Percentiles rank a stretch among this genome's conserved stretches.
These are phyloP conservation scores for Aegotheles bennettii DNA, from an alignment of 2,113 vertebrate species.

Conservation along the genomic window DNA sequence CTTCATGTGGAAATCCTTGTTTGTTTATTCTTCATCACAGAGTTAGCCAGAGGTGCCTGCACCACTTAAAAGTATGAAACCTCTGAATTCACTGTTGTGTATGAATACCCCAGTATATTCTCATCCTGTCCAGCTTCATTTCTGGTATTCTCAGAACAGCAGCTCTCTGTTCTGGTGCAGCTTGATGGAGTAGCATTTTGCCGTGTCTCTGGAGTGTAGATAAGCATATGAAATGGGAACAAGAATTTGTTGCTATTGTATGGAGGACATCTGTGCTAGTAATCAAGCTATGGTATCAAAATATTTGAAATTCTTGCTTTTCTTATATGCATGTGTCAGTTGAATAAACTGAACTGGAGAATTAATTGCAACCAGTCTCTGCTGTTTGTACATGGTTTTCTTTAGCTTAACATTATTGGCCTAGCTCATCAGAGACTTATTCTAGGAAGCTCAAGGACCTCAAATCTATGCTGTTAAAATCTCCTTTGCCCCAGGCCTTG, in stretches of 20 bases:
- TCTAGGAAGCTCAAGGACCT: constrained; percentile 42
- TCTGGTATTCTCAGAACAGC: background rate
- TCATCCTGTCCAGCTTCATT: background rate
- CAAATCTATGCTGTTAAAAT: constrained; percentile 37
- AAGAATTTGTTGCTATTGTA: constrained; percentile 5
- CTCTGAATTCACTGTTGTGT: background rate
- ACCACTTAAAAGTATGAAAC: background rate
- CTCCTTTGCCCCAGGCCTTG: constrained; percentile 5
- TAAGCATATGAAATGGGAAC: background rate
- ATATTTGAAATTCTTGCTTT: background rate
- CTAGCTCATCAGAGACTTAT: constrained; percentile 17
- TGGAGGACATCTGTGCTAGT: background rate
- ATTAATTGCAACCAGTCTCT: background rate
- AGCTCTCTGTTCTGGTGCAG: background rate
- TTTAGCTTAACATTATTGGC: constrained; percentile 25
- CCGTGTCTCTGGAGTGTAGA: background rate
- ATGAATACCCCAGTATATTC: background rate
- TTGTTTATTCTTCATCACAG: background rate
- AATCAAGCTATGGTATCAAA: background rate
- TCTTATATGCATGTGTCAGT: background rate
- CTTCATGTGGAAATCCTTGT: background rate
- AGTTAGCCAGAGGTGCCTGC: background rate
- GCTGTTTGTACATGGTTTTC: background rate
- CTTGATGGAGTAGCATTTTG: background rate
- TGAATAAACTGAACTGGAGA: background rate